These are phyloP conservation scores for Eleutherodactylus coqui DNA, from an alignment of 2,797 vertebrate species.

Conservation along the genomic window DNA sequence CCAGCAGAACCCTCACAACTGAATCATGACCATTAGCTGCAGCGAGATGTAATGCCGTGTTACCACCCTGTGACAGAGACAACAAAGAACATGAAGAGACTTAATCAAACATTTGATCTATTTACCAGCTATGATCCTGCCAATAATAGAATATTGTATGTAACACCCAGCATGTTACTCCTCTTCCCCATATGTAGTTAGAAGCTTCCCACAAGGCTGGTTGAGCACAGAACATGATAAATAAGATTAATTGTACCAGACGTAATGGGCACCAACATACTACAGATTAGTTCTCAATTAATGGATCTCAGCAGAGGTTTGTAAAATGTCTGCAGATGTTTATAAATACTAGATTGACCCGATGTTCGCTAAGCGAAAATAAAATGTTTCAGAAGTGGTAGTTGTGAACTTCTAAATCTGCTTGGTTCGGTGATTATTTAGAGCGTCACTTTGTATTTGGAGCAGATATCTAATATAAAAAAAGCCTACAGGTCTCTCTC, in stretches of 20 bases:
- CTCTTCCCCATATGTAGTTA: not conserved
- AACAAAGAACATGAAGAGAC: not conserved
- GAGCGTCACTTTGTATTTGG: no score
- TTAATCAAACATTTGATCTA: not conserved
- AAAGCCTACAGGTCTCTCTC: no score
- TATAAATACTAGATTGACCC: no score
- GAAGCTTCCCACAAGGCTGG: not conserved
- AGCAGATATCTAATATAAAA: no score
- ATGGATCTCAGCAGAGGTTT: not conserved
- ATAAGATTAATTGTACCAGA: not conserved
- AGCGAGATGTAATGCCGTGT: slow-evolving; percentile 87
- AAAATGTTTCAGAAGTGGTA: no score
- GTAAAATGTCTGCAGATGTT: slow-evolving; percentile 13
- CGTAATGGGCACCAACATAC: not conserved
- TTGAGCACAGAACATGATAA: not conserved
- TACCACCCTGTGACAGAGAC: slow-evolving; percentile 79
- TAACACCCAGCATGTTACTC: not conserved
- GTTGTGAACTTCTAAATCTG: no score
- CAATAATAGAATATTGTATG: not conserved
- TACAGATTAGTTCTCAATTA: not conserved
- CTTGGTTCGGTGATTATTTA: no score
- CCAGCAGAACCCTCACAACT: slow-evolving; percentile 78
- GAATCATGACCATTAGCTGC: slow-evolving; percentile 82
- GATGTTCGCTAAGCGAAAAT: no score
- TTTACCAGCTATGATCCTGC: not conserved